phyloP scores from a whole-genome alignment of 2,113 vertebrate genomes.

The Rattus norvegicus region GRCr8 NC_086024.1:47314001-47314500 shows the following conservation, averaged over 20 bases:
- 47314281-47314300: neutral
- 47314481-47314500: neutral
- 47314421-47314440: neutral
- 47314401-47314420: neutral
- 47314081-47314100: neutral
- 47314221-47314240: neutral
- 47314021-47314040: neutral
- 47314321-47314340: neutral
- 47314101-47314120: neutral
- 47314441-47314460: neutral
- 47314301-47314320: neutral
- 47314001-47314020: neutral
- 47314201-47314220: too few species aligned
- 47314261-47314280: too few species aligned
- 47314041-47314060: neutral
- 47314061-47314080: neutral
- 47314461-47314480: neutral
- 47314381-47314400: too few species aligned
- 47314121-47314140: too few species aligned
- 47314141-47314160: too few species aligned
- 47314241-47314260: neutral
- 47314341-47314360: neutral
- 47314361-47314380: neutral
- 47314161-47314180: too few species aligned
- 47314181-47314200: too few species aligned